Evolutionary conservation across 2,113 vertebrate genomes (phyloP).

Genomic region (Paracanthobrama guichenoti): DNA sequence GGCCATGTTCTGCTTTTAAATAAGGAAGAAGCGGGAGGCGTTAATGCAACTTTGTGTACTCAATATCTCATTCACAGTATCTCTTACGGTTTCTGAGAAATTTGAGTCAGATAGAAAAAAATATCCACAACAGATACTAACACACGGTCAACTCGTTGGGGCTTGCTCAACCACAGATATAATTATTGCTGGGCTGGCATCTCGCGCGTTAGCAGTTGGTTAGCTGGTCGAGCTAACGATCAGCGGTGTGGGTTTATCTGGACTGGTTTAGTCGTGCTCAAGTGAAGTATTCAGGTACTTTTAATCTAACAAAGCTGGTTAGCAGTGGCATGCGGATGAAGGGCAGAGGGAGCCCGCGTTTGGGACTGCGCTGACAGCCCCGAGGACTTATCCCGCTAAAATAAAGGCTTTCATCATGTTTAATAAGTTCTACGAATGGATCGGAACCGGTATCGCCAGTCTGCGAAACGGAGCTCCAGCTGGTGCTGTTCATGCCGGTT

Average conservation of each 20-base stretch:
- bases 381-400: slow-evolving; percentile 33
- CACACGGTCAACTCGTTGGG: not conserved
- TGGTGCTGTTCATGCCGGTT: slow-evolving; percentile 51
- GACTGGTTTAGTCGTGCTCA: not conserved
- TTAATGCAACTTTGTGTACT: slow-evolving; percentile 69
- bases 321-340: slow-evolving; percentile 61
- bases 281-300: slow-evolving; percentile 18
- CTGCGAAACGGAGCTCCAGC: slow-evolving; percentile 72
- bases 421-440: slow-evolving; percentile 78
- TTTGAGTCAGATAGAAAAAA: slow-evolving; percentile 48
- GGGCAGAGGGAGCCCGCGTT: slow-evolving; percentile 45
- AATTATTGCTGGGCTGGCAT: not conserved
- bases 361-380: slow-evolving; percentile 54
- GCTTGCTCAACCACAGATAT: not conserved
- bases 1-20: slow-evolving; percentile 86
- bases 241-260: slow-evolving; percentile 20
- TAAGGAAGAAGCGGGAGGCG: slow-evolving; percentile 85
- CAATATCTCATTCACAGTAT: slow-evolving; percentile 56
- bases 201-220: slow-evolving; percentile 49
- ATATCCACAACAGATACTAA: not conserved
- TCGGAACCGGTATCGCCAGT: slow-evolving; percentile 72
- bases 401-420: slow-evolving; percentile 71
- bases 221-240: slow-evolving; percentile 44
- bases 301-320: slow-evolving; percentile 48
- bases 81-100: slow-evolving; percentile 33